phyloP scores from a whole-genome alignment of 2,797 vertebrate species.

The Apodemus agrarius region DNA sequence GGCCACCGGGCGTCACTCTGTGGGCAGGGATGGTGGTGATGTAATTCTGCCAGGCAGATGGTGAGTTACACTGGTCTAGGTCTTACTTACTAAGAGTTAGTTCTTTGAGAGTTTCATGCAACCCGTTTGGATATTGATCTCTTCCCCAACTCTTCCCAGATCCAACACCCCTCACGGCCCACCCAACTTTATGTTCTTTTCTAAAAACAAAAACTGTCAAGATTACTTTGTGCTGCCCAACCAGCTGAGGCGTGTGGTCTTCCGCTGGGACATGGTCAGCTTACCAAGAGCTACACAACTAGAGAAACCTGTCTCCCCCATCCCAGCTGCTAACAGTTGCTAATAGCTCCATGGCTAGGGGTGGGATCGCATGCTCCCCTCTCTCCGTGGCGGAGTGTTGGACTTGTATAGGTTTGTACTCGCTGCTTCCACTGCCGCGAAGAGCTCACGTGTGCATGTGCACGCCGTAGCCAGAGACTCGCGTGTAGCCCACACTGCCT shows the following conservation, averaged over 20 bases:
- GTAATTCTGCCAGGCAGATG: not conserved
- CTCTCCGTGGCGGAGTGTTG: too few species aligned
- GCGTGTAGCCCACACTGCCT: not conserved
- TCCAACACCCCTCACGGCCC: not conserved
- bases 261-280: too few species aligned
- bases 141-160: not conserved
- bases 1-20: not conserved
- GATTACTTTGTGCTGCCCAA: not conserved
- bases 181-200: not conserved
- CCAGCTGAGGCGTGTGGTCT: not conserved
- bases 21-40: not conserved
- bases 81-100: not conserved
- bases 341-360: not conserved
- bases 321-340: not conserved
- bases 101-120: not conserved
- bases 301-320: not conserved
- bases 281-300: too few species aligned
- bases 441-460: not conserved
- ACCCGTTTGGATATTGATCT: not conserved
- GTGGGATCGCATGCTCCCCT: too few species aligned
- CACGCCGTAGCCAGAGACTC: not conserved
- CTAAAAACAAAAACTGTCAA: not conserved
- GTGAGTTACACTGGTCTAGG: not conserved
- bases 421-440: not conserved
- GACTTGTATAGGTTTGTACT: too few species aligned